phyloP scores from a whole-genome alignment of 2,113 vertebrate species.

The Cynocephalus volans region DNA sequence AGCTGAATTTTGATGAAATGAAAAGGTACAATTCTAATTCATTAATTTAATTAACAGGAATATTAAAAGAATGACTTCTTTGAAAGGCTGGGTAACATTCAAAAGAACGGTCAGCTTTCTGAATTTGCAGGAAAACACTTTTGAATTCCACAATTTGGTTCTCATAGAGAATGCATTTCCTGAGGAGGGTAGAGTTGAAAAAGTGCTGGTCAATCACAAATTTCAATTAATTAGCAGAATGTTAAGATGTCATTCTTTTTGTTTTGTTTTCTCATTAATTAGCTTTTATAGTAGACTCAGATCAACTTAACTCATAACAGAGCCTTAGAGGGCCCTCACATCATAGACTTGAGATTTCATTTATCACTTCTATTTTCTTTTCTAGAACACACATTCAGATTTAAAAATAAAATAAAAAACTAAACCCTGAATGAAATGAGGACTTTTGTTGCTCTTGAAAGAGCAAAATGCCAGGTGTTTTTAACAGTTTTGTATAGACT shows the following conservation, averaged over 20 bases:
- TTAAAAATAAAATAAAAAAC: conserved; percentile 53
- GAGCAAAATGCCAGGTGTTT: conserved; percentile 27
- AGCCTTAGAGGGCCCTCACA: not conserved
- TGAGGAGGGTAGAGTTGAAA: not conserved
- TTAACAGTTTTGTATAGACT: conserved; percentile 6
- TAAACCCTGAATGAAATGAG: not conserved
- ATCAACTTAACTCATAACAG: not conserved
- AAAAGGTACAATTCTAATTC: not conserved
- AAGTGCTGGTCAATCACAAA: conserved; percentile 45
- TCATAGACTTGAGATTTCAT: not conserved
- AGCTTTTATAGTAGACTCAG: conserved; percentile 7
- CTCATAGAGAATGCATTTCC: conserved; percentile 26
- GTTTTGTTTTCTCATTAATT: conserved; percentile 64
- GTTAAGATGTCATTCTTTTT: conserved; percentile 35
- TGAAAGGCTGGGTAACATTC: not conserved
- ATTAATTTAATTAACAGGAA: conserved; percentile 31
- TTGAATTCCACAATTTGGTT: not conserved
- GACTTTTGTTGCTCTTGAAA: conserved; percentile 53
- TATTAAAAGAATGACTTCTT: conserved; percentile 36
- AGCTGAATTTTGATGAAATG: conserved; percentile 19
- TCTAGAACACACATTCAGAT: not conserved
- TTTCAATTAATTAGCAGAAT: conserved; percentile 32
- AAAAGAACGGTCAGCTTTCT: conserved; percentile 36
- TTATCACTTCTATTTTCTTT: not conserved
- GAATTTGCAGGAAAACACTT: not conserved